Percentiles rank a stretch among this genome's conserved stretches.
phyloP scores from a whole-genome alignment of 2,797 vertebrate genomes.

The Petrocephalus schoutedeni region DNA sequence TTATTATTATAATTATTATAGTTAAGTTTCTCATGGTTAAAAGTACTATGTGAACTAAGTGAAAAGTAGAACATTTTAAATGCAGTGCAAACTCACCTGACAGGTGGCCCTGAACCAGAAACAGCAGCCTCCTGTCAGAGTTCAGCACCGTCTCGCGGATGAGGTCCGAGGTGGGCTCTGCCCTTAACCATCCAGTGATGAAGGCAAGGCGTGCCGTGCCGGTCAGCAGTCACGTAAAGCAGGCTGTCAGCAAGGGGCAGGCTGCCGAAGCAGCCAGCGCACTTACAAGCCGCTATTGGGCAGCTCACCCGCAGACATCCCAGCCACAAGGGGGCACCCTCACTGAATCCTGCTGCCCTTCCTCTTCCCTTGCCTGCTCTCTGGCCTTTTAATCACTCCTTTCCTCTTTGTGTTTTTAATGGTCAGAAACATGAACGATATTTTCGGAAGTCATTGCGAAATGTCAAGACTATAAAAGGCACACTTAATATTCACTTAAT shows the following conservation, averaged over 20 bases:
- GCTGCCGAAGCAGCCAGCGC: neutral
- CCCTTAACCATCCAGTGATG: neutral
- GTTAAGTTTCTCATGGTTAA: neutral
- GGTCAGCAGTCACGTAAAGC: neutral
- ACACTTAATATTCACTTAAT: neutral
- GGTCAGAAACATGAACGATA: neutral
- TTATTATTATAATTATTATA: neutral
- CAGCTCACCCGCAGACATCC: neutral
- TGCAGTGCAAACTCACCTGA: neutral
- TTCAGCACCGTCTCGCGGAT: neutral
- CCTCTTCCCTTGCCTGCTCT: neutral
- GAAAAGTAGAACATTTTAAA: neutral
- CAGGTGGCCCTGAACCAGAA: neutral
- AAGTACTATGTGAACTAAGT: neutral
- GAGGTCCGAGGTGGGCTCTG: neutral
- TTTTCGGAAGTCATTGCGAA: neutral
- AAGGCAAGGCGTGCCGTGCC: neutral
- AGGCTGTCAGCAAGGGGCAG: neutral
- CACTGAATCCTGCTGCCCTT: neutral
- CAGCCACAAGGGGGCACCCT: neutral
- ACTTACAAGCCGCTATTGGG: neutral
- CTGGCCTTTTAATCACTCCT: neutral
- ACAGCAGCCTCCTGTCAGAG: neutral
- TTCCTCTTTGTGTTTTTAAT: neutral
- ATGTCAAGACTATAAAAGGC: neutral